Conservation (phyloP, 2,113 vertebrate species). For the Gulo gulo region DNA sequence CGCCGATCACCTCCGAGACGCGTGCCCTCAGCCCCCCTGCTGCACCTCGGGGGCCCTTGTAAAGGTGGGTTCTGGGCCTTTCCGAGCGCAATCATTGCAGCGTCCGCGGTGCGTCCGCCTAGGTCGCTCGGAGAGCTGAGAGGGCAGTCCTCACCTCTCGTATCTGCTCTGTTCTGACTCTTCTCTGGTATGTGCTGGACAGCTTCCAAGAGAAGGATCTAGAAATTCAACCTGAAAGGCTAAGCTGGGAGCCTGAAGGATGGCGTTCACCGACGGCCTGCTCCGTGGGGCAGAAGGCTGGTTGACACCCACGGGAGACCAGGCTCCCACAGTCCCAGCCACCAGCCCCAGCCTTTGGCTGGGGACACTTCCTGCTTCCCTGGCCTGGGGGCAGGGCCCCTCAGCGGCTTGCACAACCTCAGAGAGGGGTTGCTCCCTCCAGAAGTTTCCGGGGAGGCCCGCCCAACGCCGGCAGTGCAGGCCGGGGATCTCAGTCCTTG, state of each 20-base stretch:
- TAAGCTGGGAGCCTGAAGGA: neutral
- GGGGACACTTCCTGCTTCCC: neutral
- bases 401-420: neutral
- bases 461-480: neutral
- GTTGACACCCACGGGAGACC: neutral
- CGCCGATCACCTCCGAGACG: neutral
- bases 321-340: neutral
- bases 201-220: neutral
- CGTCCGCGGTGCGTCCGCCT: neutral
- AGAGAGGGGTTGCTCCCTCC: neutral
- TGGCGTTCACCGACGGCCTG: neutral
- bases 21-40: neutral
- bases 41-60: neutral
- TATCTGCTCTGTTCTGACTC: too few relatives aligned
- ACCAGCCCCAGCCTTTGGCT: neutral
- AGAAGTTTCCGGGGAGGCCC: neutral
- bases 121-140: neutral
- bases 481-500: neutral
- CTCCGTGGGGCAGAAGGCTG: neutral
- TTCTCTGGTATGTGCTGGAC: too few relatives aligned
- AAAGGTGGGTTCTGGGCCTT: neutral
- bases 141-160: neutral
- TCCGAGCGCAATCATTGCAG: accelerated
- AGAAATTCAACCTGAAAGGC: neutral
- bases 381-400: neutral